A percentile compares a stretch with the other conserved stretches of the same genome.
These are phyloP conservation scores for Drosophila yakuba DNA, from an alignment of 1,140 invertebrate species.

Conservation along the genomic window DNA sequence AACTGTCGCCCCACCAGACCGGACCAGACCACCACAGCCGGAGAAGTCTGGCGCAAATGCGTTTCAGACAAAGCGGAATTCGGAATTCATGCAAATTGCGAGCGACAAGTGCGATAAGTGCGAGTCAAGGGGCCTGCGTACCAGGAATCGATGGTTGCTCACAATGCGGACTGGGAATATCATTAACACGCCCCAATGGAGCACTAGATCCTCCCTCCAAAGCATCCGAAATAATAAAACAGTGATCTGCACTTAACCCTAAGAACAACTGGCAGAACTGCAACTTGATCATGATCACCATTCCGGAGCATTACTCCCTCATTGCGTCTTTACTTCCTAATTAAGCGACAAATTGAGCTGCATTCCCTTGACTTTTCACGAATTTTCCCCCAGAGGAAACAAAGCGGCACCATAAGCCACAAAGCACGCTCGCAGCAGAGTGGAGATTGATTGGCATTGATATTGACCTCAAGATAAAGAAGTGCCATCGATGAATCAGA, in stretches of 20 bases:
- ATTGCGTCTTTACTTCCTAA: neutral
- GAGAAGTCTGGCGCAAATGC: conserved; percentile 52
- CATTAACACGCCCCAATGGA: conserved; percentile 27
- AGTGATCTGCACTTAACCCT: no score
- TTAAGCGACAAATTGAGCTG: conserved; percentile 6
- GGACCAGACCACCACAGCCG: conserved; percentile 1
- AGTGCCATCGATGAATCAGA: conserved; percentile 40
- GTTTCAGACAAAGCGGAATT: conserved; percentile 53
- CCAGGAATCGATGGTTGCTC: conserved; percentile 33
- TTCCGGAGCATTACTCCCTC: no score
- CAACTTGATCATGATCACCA: no score
- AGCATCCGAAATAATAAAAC: neutral
- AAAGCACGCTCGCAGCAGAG: conserved; percentile 21
- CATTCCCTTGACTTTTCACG: no score
- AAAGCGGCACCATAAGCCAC: conserved; percentile 7
- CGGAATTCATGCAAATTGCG: conserved; percentile 55
- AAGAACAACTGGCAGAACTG: no score
- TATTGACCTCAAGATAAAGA: conserved; percentile 30
- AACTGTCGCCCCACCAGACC: conserved; percentile 30
- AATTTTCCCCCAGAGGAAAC: no score
- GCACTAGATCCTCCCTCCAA: neutral
- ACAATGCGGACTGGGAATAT: conserved; percentile 15
- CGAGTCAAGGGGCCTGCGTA: conserved; percentile 61
- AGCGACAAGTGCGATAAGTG: conserved; percentile 67
- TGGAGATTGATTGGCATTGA: conserved; percentile 25